Evolutionary conservation across 2,797 vertebrate species (phyloP).

Genomic region (Mastacembelus armatus): DNA sequence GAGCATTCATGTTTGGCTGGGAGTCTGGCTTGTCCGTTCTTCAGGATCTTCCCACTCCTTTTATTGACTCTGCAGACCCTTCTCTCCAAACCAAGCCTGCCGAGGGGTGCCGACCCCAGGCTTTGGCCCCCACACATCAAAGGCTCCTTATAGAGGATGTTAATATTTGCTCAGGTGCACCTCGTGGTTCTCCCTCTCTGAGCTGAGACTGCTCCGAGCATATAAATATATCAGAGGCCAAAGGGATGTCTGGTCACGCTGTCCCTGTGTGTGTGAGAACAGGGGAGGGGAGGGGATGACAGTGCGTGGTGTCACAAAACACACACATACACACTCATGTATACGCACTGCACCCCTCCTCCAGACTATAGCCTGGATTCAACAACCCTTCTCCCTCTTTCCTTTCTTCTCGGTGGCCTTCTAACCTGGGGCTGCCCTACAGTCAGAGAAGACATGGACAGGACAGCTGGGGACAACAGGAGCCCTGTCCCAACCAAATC

Average conservation of each 20-base stretch:
- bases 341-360: constrained; percentile 31
- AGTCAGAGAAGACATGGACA: constrained; percentile 55
- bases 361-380: constrained; percentile 51
- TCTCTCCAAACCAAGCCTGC: constrained; percentile 48
- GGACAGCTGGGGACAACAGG: constrained; percentile 83
- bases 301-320: constrained; percentile 53
- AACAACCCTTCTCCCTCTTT: constrained; percentile 61
- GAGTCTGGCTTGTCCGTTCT: constrained; percentile 69
- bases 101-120: constrained; percentile 71
- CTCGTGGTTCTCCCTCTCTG: constrained; percentile 74
- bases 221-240: constrained; percentile 83
- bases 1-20: constrained; percentile 52
- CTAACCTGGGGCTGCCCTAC: constrained; percentile 59
- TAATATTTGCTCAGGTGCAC: constrained; percentile 88
- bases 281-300: constrained; percentile 37
- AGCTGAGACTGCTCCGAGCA: constrained; percentile 69
- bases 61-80: constrained; percentile 67
- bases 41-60: constrained; percentile 63
- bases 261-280: constrained; percentile 66
- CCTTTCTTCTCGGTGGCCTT: constrained; percentile 75
- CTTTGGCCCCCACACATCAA: constrained; percentile 80
- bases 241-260: constrained; percentile 77
- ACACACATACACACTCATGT: constrained; percentile 18
- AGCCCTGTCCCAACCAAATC: constrained; percentile 59
- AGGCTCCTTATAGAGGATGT: constrained; percentile 83